Evolutionary conservation across 2,113 vertebrate genomes (phyloP).

Genomic region (Sylvietta virens): DNA sequence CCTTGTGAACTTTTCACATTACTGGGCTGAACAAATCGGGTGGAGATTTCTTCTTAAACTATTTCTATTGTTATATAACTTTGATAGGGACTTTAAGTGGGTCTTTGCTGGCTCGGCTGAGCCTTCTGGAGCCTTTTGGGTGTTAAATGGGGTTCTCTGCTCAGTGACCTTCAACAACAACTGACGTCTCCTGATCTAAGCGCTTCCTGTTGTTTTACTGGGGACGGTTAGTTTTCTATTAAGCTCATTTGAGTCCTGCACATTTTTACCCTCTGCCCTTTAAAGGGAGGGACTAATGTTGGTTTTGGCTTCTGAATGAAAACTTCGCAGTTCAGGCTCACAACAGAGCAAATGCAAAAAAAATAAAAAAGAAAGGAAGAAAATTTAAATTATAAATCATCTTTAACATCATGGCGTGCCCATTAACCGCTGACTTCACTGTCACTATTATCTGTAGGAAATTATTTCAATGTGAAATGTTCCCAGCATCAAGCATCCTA

Average conservation of each 20-base stretch:
- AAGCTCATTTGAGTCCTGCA: conserved; percentile 64
- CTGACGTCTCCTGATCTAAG: conserved; percentile 58
- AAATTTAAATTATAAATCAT: conserved; percentile 32
- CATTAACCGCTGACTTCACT: not conserved
- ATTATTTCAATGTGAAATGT: not conserved
- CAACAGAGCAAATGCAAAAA: not conserved
- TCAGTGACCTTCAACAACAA: conserved; percentile 60
- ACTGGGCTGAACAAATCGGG: not conserved
- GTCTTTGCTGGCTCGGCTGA: not conserved
- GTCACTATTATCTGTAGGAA: not conserved
- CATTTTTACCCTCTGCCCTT: conserved; percentile 67
- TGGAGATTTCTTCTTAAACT: conserved; percentile 42
- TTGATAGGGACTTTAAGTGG: conserved; percentile 38
- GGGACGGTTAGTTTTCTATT: conserved; percentile 59
- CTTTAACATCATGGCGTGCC: not conserved
- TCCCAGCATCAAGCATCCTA: not conserved
- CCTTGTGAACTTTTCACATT: conserved; percentile 55
- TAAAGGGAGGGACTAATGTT: conserved; percentile 62
- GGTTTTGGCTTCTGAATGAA: conserved; percentile 61
- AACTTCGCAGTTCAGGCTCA: conserved; percentile 36
- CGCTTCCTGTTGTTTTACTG: conserved; percentile 61
- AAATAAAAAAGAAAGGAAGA: conserved; percentile 5
- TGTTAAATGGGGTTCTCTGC: conserved; percentile 65
- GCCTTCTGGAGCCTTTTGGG: conserved; percentile 60
- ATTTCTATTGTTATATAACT: conserved; percentile 57